Percentiles rank a stretch among this genome's conserved stretches.
phyloP scores from a whole-genome alignment of 2,113 vertebrate species.

The Vicugna pacos region DNA sequence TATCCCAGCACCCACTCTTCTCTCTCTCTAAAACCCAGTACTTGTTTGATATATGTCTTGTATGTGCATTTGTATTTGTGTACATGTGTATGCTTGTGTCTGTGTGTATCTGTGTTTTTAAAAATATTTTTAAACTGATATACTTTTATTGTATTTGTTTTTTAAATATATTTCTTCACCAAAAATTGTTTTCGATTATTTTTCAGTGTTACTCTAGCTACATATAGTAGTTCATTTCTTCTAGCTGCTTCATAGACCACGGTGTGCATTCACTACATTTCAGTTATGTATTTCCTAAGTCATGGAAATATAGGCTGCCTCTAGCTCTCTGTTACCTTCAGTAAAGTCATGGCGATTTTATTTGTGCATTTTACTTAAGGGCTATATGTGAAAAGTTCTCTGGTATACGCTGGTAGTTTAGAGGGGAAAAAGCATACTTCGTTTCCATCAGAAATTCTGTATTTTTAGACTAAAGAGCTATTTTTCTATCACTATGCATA shows the following conservation, averaged over 20 bases:
- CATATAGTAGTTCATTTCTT: background rate
- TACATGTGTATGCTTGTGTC: background rate
- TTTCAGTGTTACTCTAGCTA: background rate
- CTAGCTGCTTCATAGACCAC: background rate
- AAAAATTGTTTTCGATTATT: background rate
- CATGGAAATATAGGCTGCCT: background rate
- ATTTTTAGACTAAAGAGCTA: background rate
- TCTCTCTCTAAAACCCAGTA: background rate
- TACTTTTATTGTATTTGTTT: background rate
- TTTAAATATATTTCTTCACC: background rate
- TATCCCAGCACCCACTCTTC: too few relatives aligned
- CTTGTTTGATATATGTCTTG: background rate
- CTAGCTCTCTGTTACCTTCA: background rate
- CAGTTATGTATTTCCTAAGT: background rate
- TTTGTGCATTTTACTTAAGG: background rate
- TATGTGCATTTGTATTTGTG: too few relatives aligned
- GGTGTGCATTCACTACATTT: background rate
- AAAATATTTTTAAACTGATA: background rate
- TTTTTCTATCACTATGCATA: background rate
- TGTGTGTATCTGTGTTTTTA: background rate
- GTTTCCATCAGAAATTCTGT: background rate
- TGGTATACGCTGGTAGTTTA: background rate
- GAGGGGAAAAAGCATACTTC: background rate
- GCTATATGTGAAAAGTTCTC: background rate
- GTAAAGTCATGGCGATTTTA: too few relatives aligned